Percentiles rank a stretch among this genome's conserved stretches.
Evolutionary conservation across 2,888 invertebrate species (phyloP).

Genomic region (Ennomos fuscantarius): DNA sequence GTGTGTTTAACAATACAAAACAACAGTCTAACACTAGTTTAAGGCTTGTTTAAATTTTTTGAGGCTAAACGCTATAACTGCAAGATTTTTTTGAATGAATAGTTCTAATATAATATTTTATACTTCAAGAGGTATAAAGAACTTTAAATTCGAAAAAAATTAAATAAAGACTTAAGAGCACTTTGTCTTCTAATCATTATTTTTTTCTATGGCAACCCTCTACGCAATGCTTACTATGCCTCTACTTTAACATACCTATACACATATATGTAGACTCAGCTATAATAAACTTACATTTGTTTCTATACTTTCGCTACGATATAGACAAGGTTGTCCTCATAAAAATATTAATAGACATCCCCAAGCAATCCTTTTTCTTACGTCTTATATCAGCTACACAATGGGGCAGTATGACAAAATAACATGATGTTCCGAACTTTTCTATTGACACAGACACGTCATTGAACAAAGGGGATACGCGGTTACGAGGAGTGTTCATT

Average conservation of each 20-base stretch:
- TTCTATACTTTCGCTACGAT: conserved; percentile 15
- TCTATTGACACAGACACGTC: conserved; percentile 37
- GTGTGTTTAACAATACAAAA: too few relatives aligned
- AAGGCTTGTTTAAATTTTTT: too few relatives aligned
- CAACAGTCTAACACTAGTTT: too few relatives aligned
- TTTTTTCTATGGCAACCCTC: too few relatives aligned
- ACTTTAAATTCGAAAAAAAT: too few relatives aligned
- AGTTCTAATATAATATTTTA: too few relatives aligned
- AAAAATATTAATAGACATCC: conserved; percentile 30
- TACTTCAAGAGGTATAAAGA: too few relatives aligned
- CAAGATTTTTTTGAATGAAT: too few relatives aligned
- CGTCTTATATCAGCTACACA: conserved; percentile 21
- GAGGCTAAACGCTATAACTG: too few relatives aligned
- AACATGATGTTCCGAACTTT: conserved; percentile 35
- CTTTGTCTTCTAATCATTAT: too few relatives aligned
- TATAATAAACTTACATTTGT: conserved; percentile 15
- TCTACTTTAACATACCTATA: background rate
- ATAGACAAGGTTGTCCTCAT: conserved; percentile 21
- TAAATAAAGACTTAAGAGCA: too few relatives aligned
- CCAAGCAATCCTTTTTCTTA: conserved; percentile 40
- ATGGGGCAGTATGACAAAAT: conserved; percentile 36
- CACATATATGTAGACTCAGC: background rate
- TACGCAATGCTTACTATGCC: background rate
- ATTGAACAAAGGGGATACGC: conserved; percentile 43
- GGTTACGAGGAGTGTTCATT: conserved; percentile 47